Percentiles rank a stretch among this genome's conserved stretches.
Evolutionary conservation across 2,797 vertebrate species (phyloP).

Genomic region (Muscicapa comitata): DNA sequence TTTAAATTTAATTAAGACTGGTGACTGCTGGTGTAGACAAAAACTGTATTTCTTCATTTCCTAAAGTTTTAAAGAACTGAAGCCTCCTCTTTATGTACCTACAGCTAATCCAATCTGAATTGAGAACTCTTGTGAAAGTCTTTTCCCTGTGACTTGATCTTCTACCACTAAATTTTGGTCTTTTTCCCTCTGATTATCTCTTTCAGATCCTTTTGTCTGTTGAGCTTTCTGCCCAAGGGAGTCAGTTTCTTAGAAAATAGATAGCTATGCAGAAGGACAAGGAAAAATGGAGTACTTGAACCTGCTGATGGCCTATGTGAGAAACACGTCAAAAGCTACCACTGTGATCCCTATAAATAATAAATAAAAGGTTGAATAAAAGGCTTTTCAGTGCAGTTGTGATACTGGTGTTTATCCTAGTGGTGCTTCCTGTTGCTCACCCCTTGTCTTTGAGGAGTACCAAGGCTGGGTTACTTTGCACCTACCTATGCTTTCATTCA

Average conservation of each 20-base stretch:
- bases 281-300: not conserved
- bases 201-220: slow-evolving; percentile 40
- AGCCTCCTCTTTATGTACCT: not conserved
- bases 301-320: not conserved
- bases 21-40: not conserved
- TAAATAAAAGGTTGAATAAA: not conserved
- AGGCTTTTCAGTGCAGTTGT: not conserved
- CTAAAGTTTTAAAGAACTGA: not conserved
- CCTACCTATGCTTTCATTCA: not conserved
- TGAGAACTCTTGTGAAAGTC: not conserved
- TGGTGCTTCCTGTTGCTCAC: not conserved
- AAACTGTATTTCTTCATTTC: not conserved
- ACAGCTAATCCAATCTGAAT: not conserved
- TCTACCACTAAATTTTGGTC: not conserved
- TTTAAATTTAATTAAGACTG: not conserved
- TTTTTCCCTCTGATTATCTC: not conserved
- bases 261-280: slow-evolving; percentile 15
- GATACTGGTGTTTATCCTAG: not conserved
- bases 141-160: not conserved
- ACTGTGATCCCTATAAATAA: not conserved
- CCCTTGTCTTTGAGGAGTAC: not conserved
- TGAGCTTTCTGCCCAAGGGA: slow-evolving; percentile 4
- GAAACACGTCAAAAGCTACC: not conserved
- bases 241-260: slow-evolving; percentile 4
- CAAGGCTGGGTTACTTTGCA: not conserved